phyloP scores from a whole-genome alignment of 1,140 invertebrate genomes.

The Platyscapa corneri region DNA sequence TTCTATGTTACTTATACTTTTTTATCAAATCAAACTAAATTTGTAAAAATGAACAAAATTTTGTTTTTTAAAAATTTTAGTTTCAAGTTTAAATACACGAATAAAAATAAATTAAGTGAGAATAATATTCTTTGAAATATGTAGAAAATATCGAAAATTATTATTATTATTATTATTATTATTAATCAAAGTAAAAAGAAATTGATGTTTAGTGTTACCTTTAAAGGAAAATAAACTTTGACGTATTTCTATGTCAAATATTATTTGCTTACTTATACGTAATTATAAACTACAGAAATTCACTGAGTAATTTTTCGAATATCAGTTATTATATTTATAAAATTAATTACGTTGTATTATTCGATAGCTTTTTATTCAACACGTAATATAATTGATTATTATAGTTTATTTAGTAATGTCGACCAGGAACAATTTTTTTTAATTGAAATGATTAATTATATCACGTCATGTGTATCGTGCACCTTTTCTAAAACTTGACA shows the following conservation, averaged over 20 bases:
- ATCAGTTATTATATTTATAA: background rate
- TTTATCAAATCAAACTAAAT: no score
- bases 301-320: background rate
- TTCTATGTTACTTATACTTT: no score
- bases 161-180: no score
- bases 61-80: no score
- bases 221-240: background rate
- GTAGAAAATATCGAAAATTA: no score
- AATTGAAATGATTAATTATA: constrained; percentile 15
- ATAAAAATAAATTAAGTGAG: no score
- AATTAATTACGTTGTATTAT: background rate
- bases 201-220: background rate
- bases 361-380: background rate
- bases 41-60: no score
- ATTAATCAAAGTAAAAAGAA: background rate
- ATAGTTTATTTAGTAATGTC: background rate
- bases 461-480: background rate
- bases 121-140: no score
- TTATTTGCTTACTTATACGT: no score
- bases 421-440: constrained; percentile 5
- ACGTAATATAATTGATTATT: constrained; percentile 1
- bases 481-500: background rate
- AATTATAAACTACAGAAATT: background rate
- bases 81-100: no score
- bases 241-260: no score